phyloP scores from a whole-genome alignment of 2,888 invertebrate genomes.

The Tyria jacobaeae region DNA sequence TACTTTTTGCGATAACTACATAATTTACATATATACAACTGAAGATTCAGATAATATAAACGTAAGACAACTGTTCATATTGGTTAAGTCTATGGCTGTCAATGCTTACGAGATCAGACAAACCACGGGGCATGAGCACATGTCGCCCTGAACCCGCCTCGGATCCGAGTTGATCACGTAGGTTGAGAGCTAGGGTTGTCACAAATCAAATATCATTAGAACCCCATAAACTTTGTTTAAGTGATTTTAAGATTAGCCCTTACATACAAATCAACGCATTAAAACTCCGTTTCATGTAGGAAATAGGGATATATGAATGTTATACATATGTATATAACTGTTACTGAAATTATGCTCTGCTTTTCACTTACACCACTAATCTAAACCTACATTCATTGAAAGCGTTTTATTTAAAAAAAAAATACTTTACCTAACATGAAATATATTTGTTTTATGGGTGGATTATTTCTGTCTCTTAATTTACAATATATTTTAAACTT shows the following conservation, averaged over 20 bases:
- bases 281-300: no score
- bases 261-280: no score
- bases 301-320: no score
- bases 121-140: constrained; percentile 53
- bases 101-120: constrained; percentile 28
- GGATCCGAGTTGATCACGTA: constrained; percentile 57
- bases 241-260: no score
- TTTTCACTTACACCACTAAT: background rate
- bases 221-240: no score
- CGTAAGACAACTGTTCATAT: background rate
- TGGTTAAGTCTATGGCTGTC: constrained; percentile 20
- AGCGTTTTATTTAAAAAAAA: constrained; percentile 4
- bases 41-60: background rate
- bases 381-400: background rate
- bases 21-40: no score
- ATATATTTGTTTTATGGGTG: constrained; percentile 33
- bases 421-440: constrained; percentile 17
- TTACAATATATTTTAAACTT: constrained; percentile 22
- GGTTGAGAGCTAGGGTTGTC: constrained; percentile 66
- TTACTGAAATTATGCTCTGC: no score
- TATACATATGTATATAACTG: no score
- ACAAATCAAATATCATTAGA: constrained; percentile 8
- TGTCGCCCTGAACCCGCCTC: constrained; percentile 60
- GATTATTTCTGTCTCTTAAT: constrained; percentile 25
- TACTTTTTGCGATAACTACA: no score